Conservation (phyloP, 2,113 vertebrate species). For the Picathartes gymnocephalus region DNA sequence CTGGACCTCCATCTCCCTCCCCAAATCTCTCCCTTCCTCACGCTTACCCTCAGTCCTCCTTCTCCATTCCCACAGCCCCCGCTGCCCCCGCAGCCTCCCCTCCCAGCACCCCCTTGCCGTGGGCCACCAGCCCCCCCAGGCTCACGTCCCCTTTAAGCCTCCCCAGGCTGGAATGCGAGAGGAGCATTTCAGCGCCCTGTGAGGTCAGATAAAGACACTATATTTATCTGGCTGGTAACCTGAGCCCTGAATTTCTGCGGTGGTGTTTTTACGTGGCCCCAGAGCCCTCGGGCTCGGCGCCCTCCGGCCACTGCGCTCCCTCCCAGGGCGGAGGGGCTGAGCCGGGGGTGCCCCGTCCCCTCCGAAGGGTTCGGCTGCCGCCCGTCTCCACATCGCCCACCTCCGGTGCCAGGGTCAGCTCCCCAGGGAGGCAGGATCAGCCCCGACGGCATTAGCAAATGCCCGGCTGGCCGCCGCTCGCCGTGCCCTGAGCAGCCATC, state of each 20-base stretch:
- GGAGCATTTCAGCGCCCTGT: slow-evolving; percentile 53
- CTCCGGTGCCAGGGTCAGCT: neutral
- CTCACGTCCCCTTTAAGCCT: slow-evolving; percentile 74
- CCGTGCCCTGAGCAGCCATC: neutral
- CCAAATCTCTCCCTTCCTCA: neutral
- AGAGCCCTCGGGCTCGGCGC: slow-evolving; percentile 18
- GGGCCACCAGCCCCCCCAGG: neutral
- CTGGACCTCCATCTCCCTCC: neutral
- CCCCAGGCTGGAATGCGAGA: slow-evolving; percentile 63
- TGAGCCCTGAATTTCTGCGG: slow-evolving; percentile 68
- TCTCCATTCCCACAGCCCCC: neutral
- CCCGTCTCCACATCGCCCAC: rapidly evolving
- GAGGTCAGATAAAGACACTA: slow-evolving; percentile 81
- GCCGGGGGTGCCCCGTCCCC: neutral
- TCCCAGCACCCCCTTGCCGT: neutral
- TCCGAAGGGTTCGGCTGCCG: neutral
- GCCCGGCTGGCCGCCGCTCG: neutral
- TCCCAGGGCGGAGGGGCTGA: neutral
- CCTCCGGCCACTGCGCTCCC: neutral
- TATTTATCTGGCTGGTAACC: slow-evolving; percentile 77
- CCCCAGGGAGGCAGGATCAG: neutral
- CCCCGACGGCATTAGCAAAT: neutral
- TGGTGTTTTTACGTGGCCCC: neutral
- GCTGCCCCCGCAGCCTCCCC: neutral
- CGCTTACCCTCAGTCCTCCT: neutral